Conservation (phyloP, 2,113 vertebrate species). For the Chionis minor region DNA sequence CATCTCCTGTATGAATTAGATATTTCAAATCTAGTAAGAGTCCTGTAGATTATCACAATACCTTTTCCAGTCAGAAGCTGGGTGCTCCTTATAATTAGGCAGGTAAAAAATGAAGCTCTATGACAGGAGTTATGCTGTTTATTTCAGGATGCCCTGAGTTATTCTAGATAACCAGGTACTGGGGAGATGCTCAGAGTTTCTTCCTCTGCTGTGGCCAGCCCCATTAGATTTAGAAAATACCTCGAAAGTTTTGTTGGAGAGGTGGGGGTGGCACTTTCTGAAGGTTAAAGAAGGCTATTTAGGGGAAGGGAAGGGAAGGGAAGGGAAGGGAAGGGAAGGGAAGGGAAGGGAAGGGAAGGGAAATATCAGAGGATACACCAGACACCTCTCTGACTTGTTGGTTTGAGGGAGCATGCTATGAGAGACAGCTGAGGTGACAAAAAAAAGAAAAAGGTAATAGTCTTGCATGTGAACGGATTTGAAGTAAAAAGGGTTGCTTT, state of each 20-base stretch:
- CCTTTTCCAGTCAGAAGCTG: background rate
- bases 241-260: background rate
- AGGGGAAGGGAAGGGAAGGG: background rate
- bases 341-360: background rate
- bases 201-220: background rate
- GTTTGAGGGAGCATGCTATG: fast-evolving
- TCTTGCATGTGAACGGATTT: background rate
- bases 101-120: background rate
- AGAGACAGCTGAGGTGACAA: background rate
- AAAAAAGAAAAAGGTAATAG: background rate
- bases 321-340: too few species aligned
- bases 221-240: background rate
- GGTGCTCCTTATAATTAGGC: background rate
- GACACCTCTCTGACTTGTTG: background rate
- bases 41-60: background rate
- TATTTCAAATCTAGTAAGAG: background rate
- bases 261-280: background rate
- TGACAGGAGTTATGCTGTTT: background rate
- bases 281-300: background rate
- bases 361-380: background rate
- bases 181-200: background rate
- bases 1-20: background rate
- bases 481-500: background rate
- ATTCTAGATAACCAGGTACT: background rate
- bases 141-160: background rate